Evolutionary conservation across 2,797 vertebrate species (phyloP).

Genomic region (Anguilla anguilla): DNA sequence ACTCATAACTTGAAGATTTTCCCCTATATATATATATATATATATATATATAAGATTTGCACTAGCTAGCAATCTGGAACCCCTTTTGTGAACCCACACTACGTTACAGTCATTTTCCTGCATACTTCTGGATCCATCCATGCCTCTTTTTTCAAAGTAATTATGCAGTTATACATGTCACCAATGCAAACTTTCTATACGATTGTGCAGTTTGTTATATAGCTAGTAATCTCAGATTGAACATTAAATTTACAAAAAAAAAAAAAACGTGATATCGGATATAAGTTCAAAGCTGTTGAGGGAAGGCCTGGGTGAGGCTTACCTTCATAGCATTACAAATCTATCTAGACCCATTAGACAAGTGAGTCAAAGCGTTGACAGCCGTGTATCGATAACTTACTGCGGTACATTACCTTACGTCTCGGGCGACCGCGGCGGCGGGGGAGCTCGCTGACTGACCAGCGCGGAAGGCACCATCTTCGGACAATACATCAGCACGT

Average conservation of each 20-base stretch:
- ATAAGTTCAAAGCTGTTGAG: neutral
- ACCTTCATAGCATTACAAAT: neutral
- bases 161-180: neutral
- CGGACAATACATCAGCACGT: slow-evolving; percentile 37
- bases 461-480: slow-evolving; percentile 62
- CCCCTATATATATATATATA: too few relatives aligned
- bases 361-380: neutral
- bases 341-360: slow-evolving; percentile 22
- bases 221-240: neutral
- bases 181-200: neutral
- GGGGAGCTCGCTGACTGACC: slow-evolving; percentile 49
- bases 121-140: neutral
- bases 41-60: neutral
- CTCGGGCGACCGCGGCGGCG: slow-evolving; percentile 57
- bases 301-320: neutral
- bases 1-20: neutral
- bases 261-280: neutral
- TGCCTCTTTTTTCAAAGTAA: neutral
- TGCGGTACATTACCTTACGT: slow-evolving; percentile 64
- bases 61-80: neutral
- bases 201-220: too few relatives aligned
- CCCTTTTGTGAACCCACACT: neutral
- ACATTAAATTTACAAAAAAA: neutral
- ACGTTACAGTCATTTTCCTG: neutral
- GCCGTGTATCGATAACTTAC: neutral